Evolutionary conservation across 2,113 vertebrate species (phyloP).

Genomic region (Crotalus horridus): DNA sequence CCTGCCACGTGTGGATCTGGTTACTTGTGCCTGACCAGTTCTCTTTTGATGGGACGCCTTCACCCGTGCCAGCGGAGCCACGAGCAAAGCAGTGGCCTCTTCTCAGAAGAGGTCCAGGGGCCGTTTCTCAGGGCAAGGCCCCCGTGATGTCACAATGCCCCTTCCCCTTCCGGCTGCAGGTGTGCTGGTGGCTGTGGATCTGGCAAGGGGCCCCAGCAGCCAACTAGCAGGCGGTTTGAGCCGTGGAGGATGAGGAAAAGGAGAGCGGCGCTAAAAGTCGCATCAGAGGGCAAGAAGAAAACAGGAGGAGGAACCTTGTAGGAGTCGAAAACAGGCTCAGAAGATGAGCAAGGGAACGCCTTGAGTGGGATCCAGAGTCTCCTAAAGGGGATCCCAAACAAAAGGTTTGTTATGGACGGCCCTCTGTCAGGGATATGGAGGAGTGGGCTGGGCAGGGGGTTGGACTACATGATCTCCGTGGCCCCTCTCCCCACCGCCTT

Average conservation of each 20-base stretch:
- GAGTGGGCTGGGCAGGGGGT: neutral
- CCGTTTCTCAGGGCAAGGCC: neutral
- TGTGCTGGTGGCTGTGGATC: neutral
- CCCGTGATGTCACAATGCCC: neutral
- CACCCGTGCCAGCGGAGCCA: neutral
- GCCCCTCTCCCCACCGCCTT: no score
- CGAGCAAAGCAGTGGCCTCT: neutral
- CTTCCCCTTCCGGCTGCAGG: neutral
- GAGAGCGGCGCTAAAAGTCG: neutral
- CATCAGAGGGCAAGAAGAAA: neutral
- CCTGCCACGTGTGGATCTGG: neutral
- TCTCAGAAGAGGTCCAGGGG: neutral
- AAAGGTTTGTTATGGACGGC: neutral
- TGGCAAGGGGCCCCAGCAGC: neutral
- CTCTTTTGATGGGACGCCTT: neutral
- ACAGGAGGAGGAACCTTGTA: no score
- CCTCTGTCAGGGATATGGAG: neutral
- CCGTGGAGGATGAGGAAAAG: neutral
- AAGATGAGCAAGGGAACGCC: neutral
- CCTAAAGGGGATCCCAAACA: neutral
- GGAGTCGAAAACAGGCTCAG: neutral
- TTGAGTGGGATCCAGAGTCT: neutral
- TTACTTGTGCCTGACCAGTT: neutral
- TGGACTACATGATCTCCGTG: fast-evolving
- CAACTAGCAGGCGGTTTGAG: neutral